Percentiles rank a stretch among this genome's conserved stretches.
These are phyloP conservation scores for Apodemia mormo DNA, from an alignment of 2,888 invertebrate species.

Conservation along the genomic window DNA sequence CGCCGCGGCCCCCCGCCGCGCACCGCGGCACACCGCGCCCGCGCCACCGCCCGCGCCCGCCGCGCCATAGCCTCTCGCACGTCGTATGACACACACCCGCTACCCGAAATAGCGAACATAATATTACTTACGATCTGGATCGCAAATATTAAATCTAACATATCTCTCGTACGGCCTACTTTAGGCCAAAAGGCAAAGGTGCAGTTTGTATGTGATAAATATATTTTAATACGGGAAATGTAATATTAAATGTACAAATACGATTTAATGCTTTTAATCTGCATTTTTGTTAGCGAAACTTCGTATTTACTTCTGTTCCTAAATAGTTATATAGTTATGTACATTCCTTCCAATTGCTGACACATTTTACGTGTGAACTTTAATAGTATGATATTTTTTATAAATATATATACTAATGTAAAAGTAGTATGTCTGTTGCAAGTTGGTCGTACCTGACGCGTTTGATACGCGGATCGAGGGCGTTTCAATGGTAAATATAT, in stretches of 20 bases:
- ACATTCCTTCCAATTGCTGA: constrained; percentile 20
- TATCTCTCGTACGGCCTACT: background rate
- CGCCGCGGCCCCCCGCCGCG: constrained; percentile 30
- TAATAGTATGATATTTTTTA: constrained; percentile 37
- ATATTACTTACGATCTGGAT: background rate
- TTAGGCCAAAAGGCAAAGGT: background rate
- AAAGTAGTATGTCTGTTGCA: constrained; percentile 46
- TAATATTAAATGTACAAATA: background rate
- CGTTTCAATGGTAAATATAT: constrained; percentile 57
- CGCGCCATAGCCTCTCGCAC: constrained; percentile 45
- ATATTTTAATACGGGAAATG: background rate
- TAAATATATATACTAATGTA: constrained; percentile 27
- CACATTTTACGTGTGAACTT: constrained; percentile 20
- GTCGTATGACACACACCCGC: constrained; percentile 50
- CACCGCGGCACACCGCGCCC: constrained; percentile 24
- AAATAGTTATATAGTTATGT: background rate
- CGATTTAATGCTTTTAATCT: constrained; percentile 6
- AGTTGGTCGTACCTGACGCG: constrained; percentile 61
- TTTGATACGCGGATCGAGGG: constrained; percentile 39
- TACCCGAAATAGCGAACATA: background rate
- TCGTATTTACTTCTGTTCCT: constrained; percentile 12
- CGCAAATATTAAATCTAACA: constrained; percentile 10
- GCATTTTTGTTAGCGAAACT: constrained; percentile 12
- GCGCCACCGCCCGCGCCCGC: constrained; percentile 31
- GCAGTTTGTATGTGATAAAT: constrained; percentile 9